Evolutionary conservation across 2,888 invertebrate species (phyloP), one percentile per base, ranked within the genome.

Genomic region (Barypeithes pellucidus): DNA sequence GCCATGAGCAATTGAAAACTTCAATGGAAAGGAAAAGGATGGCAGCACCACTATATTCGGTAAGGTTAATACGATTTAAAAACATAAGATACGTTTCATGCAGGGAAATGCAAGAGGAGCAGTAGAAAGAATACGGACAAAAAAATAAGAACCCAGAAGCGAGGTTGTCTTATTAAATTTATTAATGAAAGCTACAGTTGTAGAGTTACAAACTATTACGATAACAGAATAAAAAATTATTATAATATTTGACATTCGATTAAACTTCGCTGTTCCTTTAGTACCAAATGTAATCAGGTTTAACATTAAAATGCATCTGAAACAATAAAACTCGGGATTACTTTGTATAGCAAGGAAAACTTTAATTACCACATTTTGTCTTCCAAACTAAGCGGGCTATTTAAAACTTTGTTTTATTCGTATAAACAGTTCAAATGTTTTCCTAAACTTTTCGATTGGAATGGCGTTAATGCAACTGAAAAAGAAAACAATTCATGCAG

Each of bases 331-430:
- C 39, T 39, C 16, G 39, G 22, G 14, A 39, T 41, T 18, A 14
- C 8, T 66, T 59, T 59, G 60, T 36, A 60, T 11, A 60, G n/a
- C 41, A 33, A 41, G 57, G 20, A 45, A 41, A 66, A 54, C 36
- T 66, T 66, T 66, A 66, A 66, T 66, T 66, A 54, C 43, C 54
- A 36, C 54, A 29, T 66, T 54, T 29, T 66, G 41, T 66, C 54
- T 66, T 29, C 16, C 29, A 0, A 43, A 61, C 20, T 45, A 22
- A 41, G 45, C 45, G 22, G 14, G 12, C 22, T 61, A 20, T 61
- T 61, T 45, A 45, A 45, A 59, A 61, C 16, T 43, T 61, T 61
- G 45, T 29, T 61, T 61, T 61, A 47, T 50, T 20, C n/a, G 20
- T 29, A 29, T 24, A 29, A 61, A 29, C 43, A 61, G 61, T 24